Evolutionary conservation across 1,140 invertebrate genomes (phyloP).

Genomic region (Pissodes strobi): DNA sequence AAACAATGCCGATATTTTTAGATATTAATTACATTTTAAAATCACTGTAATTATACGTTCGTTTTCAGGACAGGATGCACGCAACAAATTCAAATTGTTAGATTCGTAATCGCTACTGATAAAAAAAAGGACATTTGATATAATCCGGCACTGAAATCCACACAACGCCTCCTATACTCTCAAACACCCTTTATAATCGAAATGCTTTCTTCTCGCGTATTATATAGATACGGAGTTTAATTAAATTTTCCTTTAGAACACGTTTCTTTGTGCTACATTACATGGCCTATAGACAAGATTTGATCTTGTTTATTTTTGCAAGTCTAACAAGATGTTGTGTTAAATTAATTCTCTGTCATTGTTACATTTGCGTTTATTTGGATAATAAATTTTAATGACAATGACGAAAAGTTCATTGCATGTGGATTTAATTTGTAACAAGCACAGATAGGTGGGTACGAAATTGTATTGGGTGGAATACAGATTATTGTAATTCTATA

Average conservation of each 20-base stretch:
- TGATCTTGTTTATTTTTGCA: slow-evolving; percentile 10
- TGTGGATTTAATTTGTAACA: too few species aligned
- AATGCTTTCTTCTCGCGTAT: background rate
- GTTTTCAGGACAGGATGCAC: too few species aligned
- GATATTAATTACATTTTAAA: too few species aligned
- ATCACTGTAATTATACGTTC: too few species aligned
- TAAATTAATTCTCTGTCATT: slow-evolving; percentile 2
- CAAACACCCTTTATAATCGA: slow-evolving; percentile 8
- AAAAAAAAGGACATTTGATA: too few species aligned
- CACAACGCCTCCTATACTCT: background rate
- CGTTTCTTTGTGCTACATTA: background rate
- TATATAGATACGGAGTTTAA: slow-evolving; percentile 6
- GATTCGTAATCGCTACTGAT: too few species aligned
- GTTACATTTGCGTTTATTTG: background rate
- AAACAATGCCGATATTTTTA: too few species aligned
- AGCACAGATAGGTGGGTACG: too few species aligned
- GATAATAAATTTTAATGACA: slow-evolving; percentile 9
- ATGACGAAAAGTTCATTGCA: background rate
- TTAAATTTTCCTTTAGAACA: slow-evolving; percentile 7
- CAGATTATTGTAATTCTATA: too few species aligned
- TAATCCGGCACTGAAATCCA: too few species aligned
- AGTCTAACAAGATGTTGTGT: slow-evolving; percentile 9
- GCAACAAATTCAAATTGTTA: too few species aligned
- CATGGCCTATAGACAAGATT: background rate
- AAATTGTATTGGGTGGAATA: too few species aligned